A percentile compares a stretch with the other conserved stretches of the same genome.
These are phyloP conservation scores for Argyresthia goedartella DNA, from an alignment of 2,888 invertebrate species.

Conservation along the genomic window DNA sequence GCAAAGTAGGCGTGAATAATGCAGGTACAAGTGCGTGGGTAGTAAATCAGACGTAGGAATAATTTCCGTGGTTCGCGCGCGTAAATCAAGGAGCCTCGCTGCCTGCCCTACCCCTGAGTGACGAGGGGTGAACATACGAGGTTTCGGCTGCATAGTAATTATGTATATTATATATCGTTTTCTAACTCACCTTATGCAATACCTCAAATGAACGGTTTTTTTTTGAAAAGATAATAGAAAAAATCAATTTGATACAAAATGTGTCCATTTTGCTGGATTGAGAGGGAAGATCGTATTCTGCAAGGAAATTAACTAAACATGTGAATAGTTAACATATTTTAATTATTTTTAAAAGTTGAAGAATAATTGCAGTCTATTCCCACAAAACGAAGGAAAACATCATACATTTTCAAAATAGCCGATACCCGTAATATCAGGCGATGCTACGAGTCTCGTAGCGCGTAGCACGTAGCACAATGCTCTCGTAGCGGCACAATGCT, in stretches of 20 bases:
- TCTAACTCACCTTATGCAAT: too few relatives aligned
- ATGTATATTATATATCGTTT: too few relatives aligned
- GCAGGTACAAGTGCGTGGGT: constrained; percentile 40
- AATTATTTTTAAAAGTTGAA: too few relatives aligned
- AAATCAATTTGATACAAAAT: too few relatives aligned
- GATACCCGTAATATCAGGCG: constrained; percentile 9
- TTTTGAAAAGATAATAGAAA: too few relatives aligned
- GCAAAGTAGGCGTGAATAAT: constrained; percentile 15
- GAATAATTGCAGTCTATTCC: too few relatives aligned
- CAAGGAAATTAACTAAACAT: too few relatives aligned
- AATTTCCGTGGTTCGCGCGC: constrained; percentile 34
- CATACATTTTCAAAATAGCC: neutral
- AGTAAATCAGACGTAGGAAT: constrained; percentile 50
- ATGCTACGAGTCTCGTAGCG: constrained; percentile 30
- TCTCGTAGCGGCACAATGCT: constrained; percentile 9
- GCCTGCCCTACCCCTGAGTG: neutral
- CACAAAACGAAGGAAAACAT: neutral
- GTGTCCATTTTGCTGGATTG: too few relatives aligned
- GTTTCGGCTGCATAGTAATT: neutral
- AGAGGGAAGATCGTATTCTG: too few relatives aligned
- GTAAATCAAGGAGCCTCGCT: constrained; percentile 26
- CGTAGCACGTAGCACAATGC: constrained; percentile 13
- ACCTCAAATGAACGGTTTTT: too few relatives aligned
- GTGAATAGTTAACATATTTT: too few relatives aligned
- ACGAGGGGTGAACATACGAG: neutral